Percentiles rank a stretch among this genome's conserved stretches.
Conservation (phyloP, 2,888 invertebrate species). For the Anodontia alba region DNA sequence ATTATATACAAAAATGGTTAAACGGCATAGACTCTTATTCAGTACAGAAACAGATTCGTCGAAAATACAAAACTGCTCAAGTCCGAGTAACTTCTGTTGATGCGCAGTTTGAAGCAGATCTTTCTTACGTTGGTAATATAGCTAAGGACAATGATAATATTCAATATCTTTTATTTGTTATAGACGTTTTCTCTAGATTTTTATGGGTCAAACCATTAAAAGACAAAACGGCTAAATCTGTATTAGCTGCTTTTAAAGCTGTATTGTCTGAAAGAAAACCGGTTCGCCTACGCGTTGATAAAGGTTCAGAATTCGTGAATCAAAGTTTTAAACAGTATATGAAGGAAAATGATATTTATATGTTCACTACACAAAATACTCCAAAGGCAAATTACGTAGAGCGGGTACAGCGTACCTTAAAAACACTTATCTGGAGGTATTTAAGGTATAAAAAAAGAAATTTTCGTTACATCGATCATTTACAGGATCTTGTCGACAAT, state of each 20-base stretch:
- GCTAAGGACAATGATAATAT: neutral
- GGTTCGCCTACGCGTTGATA: neutral
- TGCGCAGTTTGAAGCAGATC: neutral
- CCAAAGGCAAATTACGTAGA: neutral
- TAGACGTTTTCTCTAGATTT: neutral
- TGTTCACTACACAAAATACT: constrained; percentile 15
- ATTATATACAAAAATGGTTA: neutral
- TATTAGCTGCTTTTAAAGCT: neutral
- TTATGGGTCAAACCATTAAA: neutral
- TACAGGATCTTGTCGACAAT: constrained; percentile 12
- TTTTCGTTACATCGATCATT: constrained; percentile 19
- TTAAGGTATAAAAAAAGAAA: constrained; percentile 2
- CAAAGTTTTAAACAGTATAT: neutral
- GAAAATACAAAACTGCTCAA: neutral
- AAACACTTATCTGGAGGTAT: neutral
- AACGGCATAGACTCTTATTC: neutral
- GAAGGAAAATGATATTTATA: neutral
- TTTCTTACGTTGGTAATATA: neutral
- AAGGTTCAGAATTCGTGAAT: constrained; percentile 2
- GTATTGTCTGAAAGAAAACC: neutral
- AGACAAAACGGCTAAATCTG: neutral
- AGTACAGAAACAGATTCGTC: neutral
- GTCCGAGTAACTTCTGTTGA: neutral
- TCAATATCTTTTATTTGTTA: neutral
- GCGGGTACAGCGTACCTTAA: neutral